phyloP scores from a whole-genome alignment of 2,888 invertebrate genomes.

The Caenorhabditis sinica region DNA sequence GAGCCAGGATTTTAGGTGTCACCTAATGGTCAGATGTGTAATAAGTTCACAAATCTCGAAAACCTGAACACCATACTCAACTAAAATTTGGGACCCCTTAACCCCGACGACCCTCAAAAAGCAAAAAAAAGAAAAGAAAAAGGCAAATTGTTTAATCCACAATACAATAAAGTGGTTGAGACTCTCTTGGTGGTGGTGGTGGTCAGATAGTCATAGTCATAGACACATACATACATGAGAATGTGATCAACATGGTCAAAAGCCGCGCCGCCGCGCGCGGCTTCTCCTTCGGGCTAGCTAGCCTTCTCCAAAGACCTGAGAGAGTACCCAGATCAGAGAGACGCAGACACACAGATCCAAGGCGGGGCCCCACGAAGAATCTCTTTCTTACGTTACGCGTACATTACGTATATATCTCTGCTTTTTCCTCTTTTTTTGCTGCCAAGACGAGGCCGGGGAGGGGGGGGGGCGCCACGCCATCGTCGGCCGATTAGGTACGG shows the following conservation, averaged over 20 bases:
- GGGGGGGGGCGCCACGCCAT: slow-evolving; percentile 27
- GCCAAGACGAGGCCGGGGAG: slow-evolving; percentile 3
- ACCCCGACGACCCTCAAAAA: background rate
- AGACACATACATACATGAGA: slow-evolving; percentile 38
- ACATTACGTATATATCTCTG: slow-evolving; percentile 28
- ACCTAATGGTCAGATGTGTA: too few relatives aligned
- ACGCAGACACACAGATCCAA: background rate
- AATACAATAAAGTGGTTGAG: slow-evolving; percentile 33
- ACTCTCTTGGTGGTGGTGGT: background rate
- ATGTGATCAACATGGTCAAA: slow-evolving; percentile 59
- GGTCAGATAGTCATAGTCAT: slow-evolving; percentile 16
- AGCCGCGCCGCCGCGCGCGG: slow-evolving; percentile 30
- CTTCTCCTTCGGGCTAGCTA: slow-evolving; percentile 41
- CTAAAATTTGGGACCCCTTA: too few relatives aligned
- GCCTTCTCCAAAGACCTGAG: background rate
- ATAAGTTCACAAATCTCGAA: too few relatives aligned
- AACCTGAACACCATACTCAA: too few relatives aligned
- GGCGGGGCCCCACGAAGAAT: slow-evolving; percentile 2
- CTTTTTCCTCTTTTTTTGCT: background rate
- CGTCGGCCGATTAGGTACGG: slow-evolving; percentile 33
- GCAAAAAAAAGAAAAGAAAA: slow-evolving; percentile 5
- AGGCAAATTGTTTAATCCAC: slow-evolving; percentile 4
- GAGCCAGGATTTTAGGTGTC: too few relatives aligned
- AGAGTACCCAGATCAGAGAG: slow-evolving; percentile 16
- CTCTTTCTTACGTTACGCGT: background rate